Conservation (phyloP, 2,797 vertebrate genomes). For the Eulemur mongoz region DNA sequence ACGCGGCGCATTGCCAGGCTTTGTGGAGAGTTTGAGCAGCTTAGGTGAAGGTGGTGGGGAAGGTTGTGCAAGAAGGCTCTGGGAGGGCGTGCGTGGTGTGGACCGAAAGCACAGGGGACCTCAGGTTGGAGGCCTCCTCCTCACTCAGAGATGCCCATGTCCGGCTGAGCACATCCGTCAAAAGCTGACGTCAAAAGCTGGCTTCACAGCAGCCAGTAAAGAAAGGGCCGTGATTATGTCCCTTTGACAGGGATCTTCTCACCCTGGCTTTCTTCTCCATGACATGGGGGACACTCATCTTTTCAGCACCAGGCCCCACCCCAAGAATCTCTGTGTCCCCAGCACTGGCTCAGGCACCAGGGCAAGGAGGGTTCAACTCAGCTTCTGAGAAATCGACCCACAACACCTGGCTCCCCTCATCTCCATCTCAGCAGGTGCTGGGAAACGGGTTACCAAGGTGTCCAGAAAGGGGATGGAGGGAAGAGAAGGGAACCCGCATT, state of each 20-base stretch:
- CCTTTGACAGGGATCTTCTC: background rate
- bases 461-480: background rate
- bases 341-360: too few species aligned
- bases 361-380: background rate
- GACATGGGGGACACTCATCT: background rate
- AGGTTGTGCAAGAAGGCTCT: too few species aligned
- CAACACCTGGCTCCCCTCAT: fast-evolving
- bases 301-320: too few species aligned
- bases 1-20: background rate
- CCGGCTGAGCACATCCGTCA: background rate
- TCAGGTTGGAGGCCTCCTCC: background rate
- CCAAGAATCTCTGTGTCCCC: background rate
- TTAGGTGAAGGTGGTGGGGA: fast-evolving
- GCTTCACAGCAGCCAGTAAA: background rate
- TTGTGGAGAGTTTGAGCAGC: too few species aligned
- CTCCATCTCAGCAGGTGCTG: background rate
- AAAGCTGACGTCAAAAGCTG: fast-evolving
- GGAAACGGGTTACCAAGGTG: background rate
- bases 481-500: too few species aligned
- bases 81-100: fast-evolving
- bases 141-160: fast-evolving
- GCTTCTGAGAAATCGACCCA: background rate
- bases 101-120: background rate
- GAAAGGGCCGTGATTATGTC: fast-evolving
- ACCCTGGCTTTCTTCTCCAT: background rate